These are phyloP conservation scores for Daboia siamensis DNA, from an alignment of 2,113 vertebrate genomes.

Conservation along the genomic window DNA sequence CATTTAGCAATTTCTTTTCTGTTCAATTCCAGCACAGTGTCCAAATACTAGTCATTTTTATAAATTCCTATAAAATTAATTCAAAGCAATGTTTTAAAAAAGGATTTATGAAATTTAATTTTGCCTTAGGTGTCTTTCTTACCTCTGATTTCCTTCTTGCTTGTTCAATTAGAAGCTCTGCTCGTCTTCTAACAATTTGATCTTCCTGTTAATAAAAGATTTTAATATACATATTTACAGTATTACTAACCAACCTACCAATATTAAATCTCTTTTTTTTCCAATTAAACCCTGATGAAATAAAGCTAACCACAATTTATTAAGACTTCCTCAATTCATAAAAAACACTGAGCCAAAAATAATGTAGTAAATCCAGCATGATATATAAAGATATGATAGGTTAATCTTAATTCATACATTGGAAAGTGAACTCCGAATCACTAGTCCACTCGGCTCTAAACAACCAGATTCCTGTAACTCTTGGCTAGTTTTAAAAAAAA, in stretches of 20 bases:
- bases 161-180: slow-evolving; percentile 79
- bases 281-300: background rate
- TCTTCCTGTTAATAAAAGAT: slow-evolving; percentile 72
- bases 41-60: slow-evolving; percentile 19
- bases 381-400: background rate
- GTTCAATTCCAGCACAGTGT: background rate
- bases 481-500: background rate
- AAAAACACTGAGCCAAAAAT: background rate
- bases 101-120: background rate
- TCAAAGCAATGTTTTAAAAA: background rate
- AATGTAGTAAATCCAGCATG: background rate
- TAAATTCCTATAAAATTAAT: slow-evolving; percentile 16
- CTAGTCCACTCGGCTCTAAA: background rate
- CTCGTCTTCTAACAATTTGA: slow-evolving; percentile 78
- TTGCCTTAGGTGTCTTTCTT: slow-evolving; percentile 41
- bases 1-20: background rate
- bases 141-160: slow-evolving; percentile 64
- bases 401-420: background rate
- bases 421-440: background rate
- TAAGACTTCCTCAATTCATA: background rate
- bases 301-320: background rate
- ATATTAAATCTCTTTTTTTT: background rate
- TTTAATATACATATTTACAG: background rate
- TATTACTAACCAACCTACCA: background rate
- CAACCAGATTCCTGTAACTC: background rate